These are phyloP conservation scores for Apis laboriosa DNA, from an alignment of 1,140 invertebrate species.

Conservation along the genomic window DNA sequence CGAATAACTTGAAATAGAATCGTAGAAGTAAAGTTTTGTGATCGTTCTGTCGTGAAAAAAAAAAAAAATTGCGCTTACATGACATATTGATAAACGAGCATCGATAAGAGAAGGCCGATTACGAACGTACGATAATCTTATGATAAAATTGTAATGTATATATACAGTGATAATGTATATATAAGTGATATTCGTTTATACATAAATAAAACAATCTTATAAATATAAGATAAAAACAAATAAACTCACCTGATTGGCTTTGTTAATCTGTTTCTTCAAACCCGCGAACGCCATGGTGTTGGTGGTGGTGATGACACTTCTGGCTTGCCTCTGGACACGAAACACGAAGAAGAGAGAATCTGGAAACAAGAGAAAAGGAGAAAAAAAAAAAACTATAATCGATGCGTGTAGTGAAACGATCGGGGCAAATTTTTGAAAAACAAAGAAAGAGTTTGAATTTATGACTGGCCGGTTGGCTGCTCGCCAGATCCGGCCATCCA, in stretches of 20 bases:
- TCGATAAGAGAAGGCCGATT: not conserved
- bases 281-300: constrained; percentile 96
- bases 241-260: constrained; percentile 95
- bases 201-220: not conserved
- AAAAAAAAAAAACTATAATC: not conserved
- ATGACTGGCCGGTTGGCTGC: constrained; percentile 36
- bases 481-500: constrained; percentile 43
- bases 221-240: not conserved
- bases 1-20: not conserved
- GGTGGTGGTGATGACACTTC: constrained; percentile 40
- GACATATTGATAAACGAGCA: not conserved
- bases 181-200: not conserved
- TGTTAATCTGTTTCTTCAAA: constrained; percentile 98
- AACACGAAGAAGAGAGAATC: not conserved
- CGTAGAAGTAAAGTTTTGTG: no score
- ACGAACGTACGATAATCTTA: not conserved
- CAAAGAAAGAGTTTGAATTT: constrained; percentile 36
- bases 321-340: not conserved
- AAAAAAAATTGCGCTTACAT: not conserved
- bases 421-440: constrained; percentile 5
- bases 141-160: not conserved
- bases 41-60: no score
- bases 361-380: constrained; percentile 36
- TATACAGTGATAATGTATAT: no score
- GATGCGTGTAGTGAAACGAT: not conserved